Base-by-base conservation (phyloP, 2,888 invertebrate genomes). In the Xanthorhoe spadicearia region DNA sequence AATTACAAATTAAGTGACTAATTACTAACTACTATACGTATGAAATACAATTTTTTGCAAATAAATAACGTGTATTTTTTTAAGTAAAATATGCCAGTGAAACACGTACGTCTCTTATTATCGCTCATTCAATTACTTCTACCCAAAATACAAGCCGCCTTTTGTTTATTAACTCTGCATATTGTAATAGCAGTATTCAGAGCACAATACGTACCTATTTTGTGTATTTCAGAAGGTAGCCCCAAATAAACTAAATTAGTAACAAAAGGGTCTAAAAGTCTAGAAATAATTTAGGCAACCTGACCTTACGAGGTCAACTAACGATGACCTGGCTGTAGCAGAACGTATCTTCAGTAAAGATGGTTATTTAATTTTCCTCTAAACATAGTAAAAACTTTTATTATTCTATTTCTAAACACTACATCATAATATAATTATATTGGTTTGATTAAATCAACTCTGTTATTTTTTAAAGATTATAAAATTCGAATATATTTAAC, bases 211-310 rank as follows among this genome's bases (percentile, higher is more conserved):
- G n/a, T n/a, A 48, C 48, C 17, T 17, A 48, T 48, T 32, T 48
- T 48, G 48, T 48, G 17, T 38, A 53, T 53, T 53, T 48, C 18
- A 52, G 46, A 46, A 15, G 52, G 38, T 53, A 17, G 53, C 53
- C 35, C 6, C 10, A 50, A 59, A 38, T 53, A 54, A 59, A 58
- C 48, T 10, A 43, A 59, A 59, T 64, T 53, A 58, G 49, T 38
- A 56, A 52, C 56, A 58, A 53, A 54, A 23, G 49, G 23, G 52
- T 23, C 35, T 23, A 43, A 57, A 38, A 23, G 54, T 48, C 53
- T 64, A 49, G 64, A 54, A 19, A 54, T 58, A 58, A 58, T 64
- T 53, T 17, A 52, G 23, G 56, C n/a, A 52, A 63, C 52, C 46
- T 58, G 52, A 57, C 57, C 58, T 46, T 13, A 19, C 50, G 38